Evolutionary conservation across 2,113 vertebrate genomes (phyloP).

Genomic region (Peucedramus taeniatus): DNA sequence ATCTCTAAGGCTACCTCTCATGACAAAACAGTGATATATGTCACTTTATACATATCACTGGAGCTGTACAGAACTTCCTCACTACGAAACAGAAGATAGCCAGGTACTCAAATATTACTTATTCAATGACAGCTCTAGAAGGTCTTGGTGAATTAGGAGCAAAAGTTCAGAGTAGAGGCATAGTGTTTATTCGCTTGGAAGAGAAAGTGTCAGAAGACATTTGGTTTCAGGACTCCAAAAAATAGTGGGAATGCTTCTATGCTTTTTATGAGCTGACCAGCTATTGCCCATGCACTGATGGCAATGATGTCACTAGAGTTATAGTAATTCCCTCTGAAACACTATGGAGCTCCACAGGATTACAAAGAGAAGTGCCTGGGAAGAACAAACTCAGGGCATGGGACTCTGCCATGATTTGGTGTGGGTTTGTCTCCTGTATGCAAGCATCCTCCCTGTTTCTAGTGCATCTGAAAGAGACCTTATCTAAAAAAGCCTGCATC

Average conservation of each 20-base stretch:
- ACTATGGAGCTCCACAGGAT: background rate
- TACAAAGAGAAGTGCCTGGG: background rate
- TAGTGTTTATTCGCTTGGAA: background rate
- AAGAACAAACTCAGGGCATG: background rate
- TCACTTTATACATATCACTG: background rate
- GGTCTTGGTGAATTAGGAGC: background rate
- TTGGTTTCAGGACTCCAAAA: background rate
- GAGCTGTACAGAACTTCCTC: background rate
- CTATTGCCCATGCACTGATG: background rate
- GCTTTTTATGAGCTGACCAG: background rate
- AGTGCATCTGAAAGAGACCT: background rate
- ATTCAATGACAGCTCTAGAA: background rate
- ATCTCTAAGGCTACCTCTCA: background rate
- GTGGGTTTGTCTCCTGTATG: background rate
- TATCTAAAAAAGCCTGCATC: background rate
- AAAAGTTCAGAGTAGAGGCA: background rate
- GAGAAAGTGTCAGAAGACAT: background rate
- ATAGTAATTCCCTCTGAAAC: background rate
- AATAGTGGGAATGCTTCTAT: background rate
- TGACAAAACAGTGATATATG: background rate
- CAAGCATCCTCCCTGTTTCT: background rate
- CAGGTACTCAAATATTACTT: background rate
- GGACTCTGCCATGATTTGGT: background rate
- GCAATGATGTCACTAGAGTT: background rate
- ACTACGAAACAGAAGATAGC: background rate